Evolutionary conservation across 2,888 invertebrate genomes (phyloP).

Genomic region (Thymelicus lineola): DNA sequence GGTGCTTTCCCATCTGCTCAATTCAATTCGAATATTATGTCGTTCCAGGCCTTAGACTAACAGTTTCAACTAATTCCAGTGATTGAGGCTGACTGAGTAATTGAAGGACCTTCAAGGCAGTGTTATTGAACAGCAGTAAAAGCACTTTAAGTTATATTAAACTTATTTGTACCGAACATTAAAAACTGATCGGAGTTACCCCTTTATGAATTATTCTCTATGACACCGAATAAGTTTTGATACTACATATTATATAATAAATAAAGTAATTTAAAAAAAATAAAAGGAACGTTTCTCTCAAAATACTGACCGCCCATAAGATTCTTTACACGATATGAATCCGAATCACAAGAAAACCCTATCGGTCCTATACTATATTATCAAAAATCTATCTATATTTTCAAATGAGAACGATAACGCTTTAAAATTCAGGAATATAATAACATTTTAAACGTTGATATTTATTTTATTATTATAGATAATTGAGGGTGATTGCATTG

Average conservation of each 20-base stretch:
- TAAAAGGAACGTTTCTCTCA: neutral
- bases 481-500: neutral
- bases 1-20: no score
- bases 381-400: neutral
- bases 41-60: no score
- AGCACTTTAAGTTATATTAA: no score
- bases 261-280: neutral
- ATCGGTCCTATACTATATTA: neutral
- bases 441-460: neutral
- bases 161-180: no score
- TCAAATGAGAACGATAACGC: constrained; percentile 9
- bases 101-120: no score
- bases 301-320: neutral
- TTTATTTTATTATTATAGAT: neutral
- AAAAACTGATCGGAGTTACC: no score
- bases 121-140: no score
- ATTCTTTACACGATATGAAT: constrained; percentile 9
- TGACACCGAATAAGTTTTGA: neutral
- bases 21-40: no score
- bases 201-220: neutral
- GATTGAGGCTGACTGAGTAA: no score
- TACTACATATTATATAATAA: neutral
- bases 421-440: constrained; percentile 16
- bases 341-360: constrained; percentile 14
- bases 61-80: no score